Base-by-base conservation (phyloP, 2,113 vertebrate species). In the Lethenteron camtschaticum region DNA sequence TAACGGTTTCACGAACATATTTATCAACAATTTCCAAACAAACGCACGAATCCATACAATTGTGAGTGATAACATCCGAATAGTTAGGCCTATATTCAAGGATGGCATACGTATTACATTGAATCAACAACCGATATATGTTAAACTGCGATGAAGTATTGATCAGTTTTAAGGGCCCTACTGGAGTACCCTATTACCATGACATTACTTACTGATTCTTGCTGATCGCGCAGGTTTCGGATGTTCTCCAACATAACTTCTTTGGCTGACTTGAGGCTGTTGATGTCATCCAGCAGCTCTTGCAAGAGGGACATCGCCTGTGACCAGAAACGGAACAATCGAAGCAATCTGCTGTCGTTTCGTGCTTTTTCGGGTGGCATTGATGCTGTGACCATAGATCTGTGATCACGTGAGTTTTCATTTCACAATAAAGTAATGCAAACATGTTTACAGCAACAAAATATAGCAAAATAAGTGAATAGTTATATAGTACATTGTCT, bases 301-400 rank as follows among this genome's bases (percentile, higher is more conserved):
- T 81, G 75, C 8, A 82, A 76, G 68, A 82, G 58, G 10, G 41
- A 60, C 71, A 74, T 66, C 58, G 74, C 71, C 86, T 87, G 71
- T 2, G 69, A 71, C 56, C 55, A 74, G 72, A 12, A 70, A 59
- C 20, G 57, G 57, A 13, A 70, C 12, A 57, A 57, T 57, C 24
- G 16, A 18, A 63, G 13, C 16, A 10, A 16, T 66, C 24, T 11
- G n/a, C 10, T 66, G n/a, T 9, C 24, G n/a, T 66, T 66, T 66
- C 24, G n/a, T 66, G n/a, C 24, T 66, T 11, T 66, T 11, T 66
- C 9, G 24, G 9, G 10, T 16, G 63, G 63, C 9, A 66, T 66
- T 66, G n/a, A 66, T 9, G 63, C 63, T 66, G 63, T 66, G 60
- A 66, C 9, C 60, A 66, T n/a, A 20, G 6, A 66, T n/a, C 9